These are phyloP conservation scores for Sceloporus tristichus DNA, from an alignment of 2,113 vertebrate genomes.

Conservation along the genomic window DNA sequence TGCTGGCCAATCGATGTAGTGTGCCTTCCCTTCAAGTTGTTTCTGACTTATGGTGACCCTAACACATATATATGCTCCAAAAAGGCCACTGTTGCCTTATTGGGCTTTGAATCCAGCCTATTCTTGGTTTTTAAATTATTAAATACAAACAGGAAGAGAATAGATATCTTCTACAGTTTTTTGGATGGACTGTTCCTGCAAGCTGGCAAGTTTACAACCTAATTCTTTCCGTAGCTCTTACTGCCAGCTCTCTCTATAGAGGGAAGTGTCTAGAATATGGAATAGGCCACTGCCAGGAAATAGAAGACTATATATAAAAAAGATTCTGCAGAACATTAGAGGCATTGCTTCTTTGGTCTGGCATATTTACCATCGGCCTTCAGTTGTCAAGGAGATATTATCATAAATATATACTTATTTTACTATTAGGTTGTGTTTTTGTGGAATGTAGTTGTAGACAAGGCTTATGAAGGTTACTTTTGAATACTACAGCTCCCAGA, in stretches of 20 bases:
- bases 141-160: background rate
- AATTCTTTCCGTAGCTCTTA: background rate
- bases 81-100: background rate
- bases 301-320: background rate
- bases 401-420: background rate
- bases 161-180: background rate
- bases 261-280: too few species aligned
- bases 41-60: too few species aligned
- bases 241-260: background rate
- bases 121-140: background rate
- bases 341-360: background rate
- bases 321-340: background rate
- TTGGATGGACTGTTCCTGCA: background rate
- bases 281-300: background rate
- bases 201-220: background rate
- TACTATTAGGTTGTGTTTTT: background rate
- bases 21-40: too few species aligned
- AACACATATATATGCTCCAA: too few species aligned
- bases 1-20: background rate
- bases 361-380: background rate
- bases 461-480: too few species aligned
- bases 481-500: too few species aligned
- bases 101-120: background rate
- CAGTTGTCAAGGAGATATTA: background rate
- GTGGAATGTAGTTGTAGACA: background rate